Conservation (phyloP, 2,797 vertebrate species). For the Sternarchorhynchus goeldii region DNA sequence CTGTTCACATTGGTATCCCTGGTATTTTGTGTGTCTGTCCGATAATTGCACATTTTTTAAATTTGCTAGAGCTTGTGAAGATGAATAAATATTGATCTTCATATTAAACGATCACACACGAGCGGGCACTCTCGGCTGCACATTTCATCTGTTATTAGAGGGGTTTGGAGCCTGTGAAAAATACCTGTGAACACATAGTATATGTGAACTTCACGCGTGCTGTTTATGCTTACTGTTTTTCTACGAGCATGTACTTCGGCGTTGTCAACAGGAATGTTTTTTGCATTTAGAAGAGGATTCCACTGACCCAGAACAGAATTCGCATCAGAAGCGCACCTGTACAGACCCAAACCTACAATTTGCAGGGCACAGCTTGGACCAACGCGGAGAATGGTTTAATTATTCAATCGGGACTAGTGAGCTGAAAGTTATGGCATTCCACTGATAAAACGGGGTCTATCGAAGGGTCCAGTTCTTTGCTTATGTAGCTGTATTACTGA, state of each 20-base stretch:
- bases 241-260: too few relatives aligned
- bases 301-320: constrained; percentile 22
- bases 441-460: constrained; percentile 39
- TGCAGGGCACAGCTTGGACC: constrained; percentile 11
- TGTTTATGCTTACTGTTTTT: too few relatives aligned
- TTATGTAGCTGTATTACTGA: constrained; percentile 31
- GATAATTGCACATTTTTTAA: constrained; percentile 41
- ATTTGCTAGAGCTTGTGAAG: constrained; percentile 36
- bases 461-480: constrained; percentile 26
- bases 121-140: neutral
- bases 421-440: constrained; percentile 19
- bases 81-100: constrained; percentile 44
- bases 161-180: too few relatives aligned
- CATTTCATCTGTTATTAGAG: too few relatives aligned
- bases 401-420: constrained; percentile 33
- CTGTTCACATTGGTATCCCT: constrained; percentile 7
- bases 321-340: constrained; percentile 19
- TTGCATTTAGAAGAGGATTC: constrained; percentile 11
- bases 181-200: too few relatives aligned
- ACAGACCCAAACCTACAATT: constrained; percentile 21
- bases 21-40: constrained; percentile 30
- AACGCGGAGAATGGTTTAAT: constrained; percentile 31
- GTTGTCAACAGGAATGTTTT: constrained; percentile 4
- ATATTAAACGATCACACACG: constrained; percentile 20
- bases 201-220: too few relatives aligned